Conservation (phyloP, 2,113 vertebrate genomes). For the Numida meleagris region DNA sequence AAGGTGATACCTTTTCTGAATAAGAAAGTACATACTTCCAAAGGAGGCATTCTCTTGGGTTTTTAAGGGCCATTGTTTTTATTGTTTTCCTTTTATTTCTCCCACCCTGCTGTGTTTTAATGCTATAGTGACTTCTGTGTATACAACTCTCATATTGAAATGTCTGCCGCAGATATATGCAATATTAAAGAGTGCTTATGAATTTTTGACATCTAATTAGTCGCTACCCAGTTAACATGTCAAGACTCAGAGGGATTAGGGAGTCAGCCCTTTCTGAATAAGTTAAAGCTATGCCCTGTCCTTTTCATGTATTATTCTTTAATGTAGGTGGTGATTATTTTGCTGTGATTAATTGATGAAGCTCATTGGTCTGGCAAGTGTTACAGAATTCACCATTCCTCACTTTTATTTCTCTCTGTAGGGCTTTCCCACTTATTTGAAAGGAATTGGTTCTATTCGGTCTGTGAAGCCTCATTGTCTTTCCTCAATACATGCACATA, state of each 20-base stretch:
- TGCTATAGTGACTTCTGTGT: slow-evolving; percentile 92
- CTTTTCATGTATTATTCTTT: slow-evolving; percentile 94
- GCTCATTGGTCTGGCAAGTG: slow-evolving; percentile 86
- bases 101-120: slow-evolving; percentile 85
- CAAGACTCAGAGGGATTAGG: slow-evolving; percentile 91
- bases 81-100: slow-evolving; percentile 86
- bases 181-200: slow-evolving; percentile 99
- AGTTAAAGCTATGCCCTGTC: slow-evolving; percentile 87
- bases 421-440: slow-evolving; percentile 60
- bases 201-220: slow-evolving; percentile 99
- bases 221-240: slow-evolving; percentile 97
- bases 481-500: slow-evolving; percentile 4
- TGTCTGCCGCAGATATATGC: slow-evolving; percentile 97
- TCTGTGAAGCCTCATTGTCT: slow-evolving; percentile 28
- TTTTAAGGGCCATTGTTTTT: slow-evolving; percentile 90
- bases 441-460: slow-evolving; percentile 58
- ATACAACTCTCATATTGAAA: slow-evolving; percentile 97
- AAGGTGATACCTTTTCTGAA: slow-evolving; percentile 87
- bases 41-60: slow-evolving; percentile 85
- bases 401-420: slow-evolving; percentile 75
- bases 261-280: slow-evolving; percentile 93
- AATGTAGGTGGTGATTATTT: slow-evolving; percentile 97
- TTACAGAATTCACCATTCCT: slow-evolving; percentile 78
- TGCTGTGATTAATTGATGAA: slow-evolving; percentile 98
- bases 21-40: slow-evolving; percentile 84